These are phyloP conservation scores for Asbolus verrucosus DNA, from an alignment of 1,140 invertebrate species.

Conservation along the genomic window DNA sequence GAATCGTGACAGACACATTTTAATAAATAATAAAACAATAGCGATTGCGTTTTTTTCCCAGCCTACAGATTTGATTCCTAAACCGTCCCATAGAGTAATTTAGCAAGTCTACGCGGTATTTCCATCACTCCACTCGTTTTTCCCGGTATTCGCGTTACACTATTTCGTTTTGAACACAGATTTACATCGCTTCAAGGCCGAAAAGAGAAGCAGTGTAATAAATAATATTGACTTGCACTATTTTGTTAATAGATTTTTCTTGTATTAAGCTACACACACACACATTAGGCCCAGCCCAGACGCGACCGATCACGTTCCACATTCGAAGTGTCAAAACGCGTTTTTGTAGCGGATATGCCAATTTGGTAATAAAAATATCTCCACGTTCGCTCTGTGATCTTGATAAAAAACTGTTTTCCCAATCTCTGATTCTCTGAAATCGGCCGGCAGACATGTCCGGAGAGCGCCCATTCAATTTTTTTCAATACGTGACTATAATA, in stretches of 20 bases:
- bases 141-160: conserved; percentile 18
- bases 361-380: conserved; percentile 43
- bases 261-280: not conserved
- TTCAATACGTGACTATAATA: too few species aligned
- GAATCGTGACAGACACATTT: not conserved
- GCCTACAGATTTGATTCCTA: not conserved
- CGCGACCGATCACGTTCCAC: not conserved
- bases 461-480: conserved; percentile 1
- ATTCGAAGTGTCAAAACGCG: conserved; percentile 15
- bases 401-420: conserved; percentile 17
- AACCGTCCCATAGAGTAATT: conserved; percentile 18
- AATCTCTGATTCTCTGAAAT: conserved; percentile 17
- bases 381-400: conserved; percentile 24
- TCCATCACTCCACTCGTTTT: conserved; percentile 24
- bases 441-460: conserved; percentile 5
- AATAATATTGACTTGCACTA: conserved; percentile 4
- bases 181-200: conserved; percentile 17
- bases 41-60: conserved; percentile 9
- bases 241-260: not conserved
- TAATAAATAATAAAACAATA: too few species aligned
- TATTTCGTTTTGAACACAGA: conserved; percentile 25
- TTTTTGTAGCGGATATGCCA: conserved; percentile 25
- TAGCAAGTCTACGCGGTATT: conserved; percentile 22
- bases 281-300: conserved; percentile 15
- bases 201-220: conserved; percentile 8